Base-by-base conservation (phyloP, 2,888 invertebrate species). In the Chymomyza caudatula region DNA sequence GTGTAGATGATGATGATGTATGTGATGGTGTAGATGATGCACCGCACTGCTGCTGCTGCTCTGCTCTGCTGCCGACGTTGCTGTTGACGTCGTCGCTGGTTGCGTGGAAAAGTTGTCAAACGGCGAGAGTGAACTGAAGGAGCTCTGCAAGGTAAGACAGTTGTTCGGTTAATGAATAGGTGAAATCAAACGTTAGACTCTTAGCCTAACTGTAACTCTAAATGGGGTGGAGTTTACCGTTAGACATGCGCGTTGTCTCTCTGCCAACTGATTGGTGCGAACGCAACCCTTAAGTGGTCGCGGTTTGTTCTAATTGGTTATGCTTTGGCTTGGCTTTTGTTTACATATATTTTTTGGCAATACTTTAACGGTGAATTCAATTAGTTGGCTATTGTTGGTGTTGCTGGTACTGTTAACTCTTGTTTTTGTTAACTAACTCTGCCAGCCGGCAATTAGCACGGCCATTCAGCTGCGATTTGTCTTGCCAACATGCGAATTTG, bases 111-210 rank as follows among this genome's bases (percentile, higher is more conserved):
- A 89, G 76, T 88, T 89, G 82, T 90, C 90, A 73, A 90, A 90
- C 81, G 90, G 88, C 88, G 90, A 89, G 79, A 90, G 87, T 79
- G 89, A 89, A 89, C 90, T 89, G 80, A 90, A 90, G 82, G 90
- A 88, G 89, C 83, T 89, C 90, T 90, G 89, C 69, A 89, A 89
- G 67, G 77, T 66, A 67, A 85, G 74, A 82, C 75, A 68, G 76
- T 78, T 68, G 42, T 55, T 20, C 56, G 60, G 53, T 69, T 67
- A 87, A 86, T 88, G 74, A 87, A 76, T 88, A 73, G 77, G 53
- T 57, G n/a, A 22, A 56, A 44, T 15, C 29, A 11, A 11, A 11
- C 3, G 69, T 62, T 56, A 44, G n/a, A 2, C 4, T 22, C n/a
- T 29, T 8, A 23, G 42, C 13, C 44, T 17, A 11, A n/a, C 42